phyloP scores from a whole-genome alignment of 2,113 vertebrate species.

The Manacus vitellinus region DNA sequence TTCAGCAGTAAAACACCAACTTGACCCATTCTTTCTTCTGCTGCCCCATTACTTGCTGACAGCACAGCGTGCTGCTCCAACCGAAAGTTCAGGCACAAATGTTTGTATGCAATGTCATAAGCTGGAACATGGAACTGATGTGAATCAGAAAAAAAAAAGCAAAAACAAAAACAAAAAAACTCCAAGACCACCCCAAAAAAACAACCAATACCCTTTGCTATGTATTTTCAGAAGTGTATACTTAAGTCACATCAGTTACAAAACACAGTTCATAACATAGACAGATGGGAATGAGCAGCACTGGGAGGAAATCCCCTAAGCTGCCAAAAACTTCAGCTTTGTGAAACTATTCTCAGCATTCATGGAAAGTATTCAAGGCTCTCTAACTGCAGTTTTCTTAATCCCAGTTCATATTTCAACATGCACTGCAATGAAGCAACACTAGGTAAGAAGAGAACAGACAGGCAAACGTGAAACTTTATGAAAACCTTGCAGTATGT shows the following conservation, averaged over 20 bases:
- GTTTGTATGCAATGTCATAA: not conserved
- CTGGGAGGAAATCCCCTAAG: constrained; percentile 32
- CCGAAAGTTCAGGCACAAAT: not conserved
- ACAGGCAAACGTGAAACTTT: not conserved
- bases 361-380: not conserved
- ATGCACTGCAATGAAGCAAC: not conserved
- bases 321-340: constrained; percentile 28
- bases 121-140: not conserved
- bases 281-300: not conserved
- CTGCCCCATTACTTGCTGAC: not conserved
- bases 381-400: not conserved
- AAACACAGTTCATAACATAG: not conserved
- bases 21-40: not conserved
- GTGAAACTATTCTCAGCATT: not conserved
- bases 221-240: not conserved
- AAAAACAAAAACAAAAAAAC: not conserved
- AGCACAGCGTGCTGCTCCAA: not conserved
- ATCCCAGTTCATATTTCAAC: constrained; percentile 20
- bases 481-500: not conserved
- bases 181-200: not conserved
- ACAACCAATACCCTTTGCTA: fast-evolving
- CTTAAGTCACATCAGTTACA: not conserved
- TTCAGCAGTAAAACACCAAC: not conserved
- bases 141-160: not conserved
- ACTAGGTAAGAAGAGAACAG: not conserved